Base-by-base conservation (phyloP, 1,140 invertebrate genomes). In the Batillaria attramentaria region DNA sequence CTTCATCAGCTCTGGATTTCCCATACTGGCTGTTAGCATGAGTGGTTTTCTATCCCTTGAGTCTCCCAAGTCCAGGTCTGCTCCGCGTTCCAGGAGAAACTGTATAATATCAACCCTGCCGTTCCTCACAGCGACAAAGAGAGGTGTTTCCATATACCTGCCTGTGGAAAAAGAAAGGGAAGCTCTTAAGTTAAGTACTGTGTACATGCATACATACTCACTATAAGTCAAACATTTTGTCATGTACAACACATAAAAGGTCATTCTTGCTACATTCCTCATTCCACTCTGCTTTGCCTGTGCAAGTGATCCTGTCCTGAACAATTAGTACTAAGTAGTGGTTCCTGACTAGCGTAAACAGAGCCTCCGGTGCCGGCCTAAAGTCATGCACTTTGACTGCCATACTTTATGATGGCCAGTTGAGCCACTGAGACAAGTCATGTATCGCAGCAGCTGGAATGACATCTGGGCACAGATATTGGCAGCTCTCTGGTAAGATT, bases 101-200 rank as follows among this genome's bases (percentile, higher is more conserved):
- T 46, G 2, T 3, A 70, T n/a, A 42, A 70, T 46, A 42, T 46
- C 68, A 13, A 28, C 24, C 41, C 50, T 39, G 1, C 68, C 5
- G 68, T 70, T 70, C 68, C 50, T 70, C 68, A 70, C 68, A 4
- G 68, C 68, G 24, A 70, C 33, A 31, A 46, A 42, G 3, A 70
- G 41, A 0, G 68, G n/a, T 31, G 37, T 70, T 42, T 70, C 24
- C 0, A 39, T 42, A 31, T 46, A 46, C 50, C 68, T 70, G 68
- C 10, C 28, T 6, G 31, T 8, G n/a, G 16, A 43, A 46, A 10
- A 70, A 28, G 18, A 62, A 13, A 62, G 18, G 31, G n/a, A 62
- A 62, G n/a, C n/a, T n/a, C n/a, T n/a, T n/a, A n/a, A n/a, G n/a
- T 62, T 13, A 62, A 13, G 57, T 28, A 62, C 31, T 62, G 28